A percentile compares a stretch with the other conserved stretches of the same genome.
These are phyloP conservation scores for Leptestheria dahalacensis DNA, from an alignment of 1,140 invertebrate genomes.

Conservation along the genomic window DNA sequence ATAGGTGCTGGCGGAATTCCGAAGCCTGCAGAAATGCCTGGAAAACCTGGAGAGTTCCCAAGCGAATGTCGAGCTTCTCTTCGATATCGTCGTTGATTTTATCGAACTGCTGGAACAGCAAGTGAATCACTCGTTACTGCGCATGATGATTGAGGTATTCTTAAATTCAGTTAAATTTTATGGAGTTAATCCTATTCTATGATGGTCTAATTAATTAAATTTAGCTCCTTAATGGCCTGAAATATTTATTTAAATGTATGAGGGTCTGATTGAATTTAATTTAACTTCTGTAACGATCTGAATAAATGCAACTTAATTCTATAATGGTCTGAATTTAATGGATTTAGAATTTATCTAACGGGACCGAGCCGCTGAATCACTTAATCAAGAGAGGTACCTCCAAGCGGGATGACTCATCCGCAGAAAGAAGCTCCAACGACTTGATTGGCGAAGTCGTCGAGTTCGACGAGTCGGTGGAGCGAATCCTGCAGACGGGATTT, in stretches of 20 bases:
- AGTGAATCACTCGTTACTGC: slow-evolving; percentile 1
- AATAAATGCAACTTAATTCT: too few species aligned
- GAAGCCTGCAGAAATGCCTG: not conserved
- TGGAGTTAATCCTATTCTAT: too few species aligned
- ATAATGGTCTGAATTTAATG: not conserved
- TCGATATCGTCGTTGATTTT: slow-evolving; percentile 5
- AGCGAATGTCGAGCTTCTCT: not conserved
- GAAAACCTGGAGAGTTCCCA: not conserved
- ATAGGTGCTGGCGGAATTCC: slow-evolving; percentile 2
- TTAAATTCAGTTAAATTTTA: not conserved
- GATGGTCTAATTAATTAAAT: too few species aligned
- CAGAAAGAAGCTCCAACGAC: not conserved
- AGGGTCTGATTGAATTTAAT: too few species aligned
- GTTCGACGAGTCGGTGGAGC: slow-evolving; percentile 1
- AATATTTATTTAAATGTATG: too few species aligned
- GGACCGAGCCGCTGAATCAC: not conserved
- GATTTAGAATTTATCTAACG: slow-evolving; percentile 1
- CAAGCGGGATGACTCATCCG: not conserved
- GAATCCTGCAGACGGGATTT: slow-evolving; percentile 4
- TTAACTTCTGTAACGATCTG: too few species aligned
- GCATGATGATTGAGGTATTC: slow-evolving; percentile 8
- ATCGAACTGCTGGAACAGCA: slow-evolving; percentile 1
- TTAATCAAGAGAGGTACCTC: not conserved
- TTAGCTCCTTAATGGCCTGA: too few species aligned
- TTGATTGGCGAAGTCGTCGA: not conserved